phyloP scores from a whole-genome alignment of 37 sponge, comb jelly and placozoan species.

The Eunapius fragilis region DNA sequence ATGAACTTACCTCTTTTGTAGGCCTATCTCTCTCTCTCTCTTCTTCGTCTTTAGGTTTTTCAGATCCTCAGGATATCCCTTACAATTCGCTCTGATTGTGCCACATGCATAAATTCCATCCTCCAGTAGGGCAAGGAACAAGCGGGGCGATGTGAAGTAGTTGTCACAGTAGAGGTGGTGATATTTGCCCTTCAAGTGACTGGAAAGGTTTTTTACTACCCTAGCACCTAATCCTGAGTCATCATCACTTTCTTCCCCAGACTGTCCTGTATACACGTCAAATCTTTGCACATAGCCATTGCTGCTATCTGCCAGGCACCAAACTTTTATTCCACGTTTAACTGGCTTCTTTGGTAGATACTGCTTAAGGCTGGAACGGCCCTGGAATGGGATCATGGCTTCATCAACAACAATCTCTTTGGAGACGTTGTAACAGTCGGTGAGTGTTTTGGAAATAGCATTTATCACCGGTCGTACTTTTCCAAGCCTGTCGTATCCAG shows the following conservation, averaged over 20 bases:
- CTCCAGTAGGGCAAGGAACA: conserved; percentile 11
- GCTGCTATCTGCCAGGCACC: not conserved
- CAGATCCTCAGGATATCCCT: no score
- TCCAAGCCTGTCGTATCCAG: conserved; percentile 9
- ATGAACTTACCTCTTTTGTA: no score
- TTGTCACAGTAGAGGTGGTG: conserved; percentile 29
- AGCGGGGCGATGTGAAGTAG: conserved; percentile 8
- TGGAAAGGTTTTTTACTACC: conserved; percentile 5
- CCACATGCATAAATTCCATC: conserved; percentile 18
- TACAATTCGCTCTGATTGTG: not conserved
- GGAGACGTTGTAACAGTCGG: not conserved
- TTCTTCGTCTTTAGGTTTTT: no score
- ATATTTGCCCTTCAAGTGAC: no score
- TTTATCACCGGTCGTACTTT: conserved; percentile 14
- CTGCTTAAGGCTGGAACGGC: conserved; percentile 27
- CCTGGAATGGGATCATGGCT: conserved; percentile 38
- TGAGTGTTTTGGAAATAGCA: not conserved
- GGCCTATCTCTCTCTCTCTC: no score
- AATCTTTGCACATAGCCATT: conserved; percentile 11
- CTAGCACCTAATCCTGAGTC: not conserved
- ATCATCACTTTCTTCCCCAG: not conserved
- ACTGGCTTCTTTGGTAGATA: no score
- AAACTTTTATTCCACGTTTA: conserved; percentile 1
- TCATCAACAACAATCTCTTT: conserved; percentile 22
- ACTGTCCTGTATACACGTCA: not conserved